phyloP scores from a whole-genome alignment of 2,888 invertebrate species.

The Amaurobius ferox region DNA sequence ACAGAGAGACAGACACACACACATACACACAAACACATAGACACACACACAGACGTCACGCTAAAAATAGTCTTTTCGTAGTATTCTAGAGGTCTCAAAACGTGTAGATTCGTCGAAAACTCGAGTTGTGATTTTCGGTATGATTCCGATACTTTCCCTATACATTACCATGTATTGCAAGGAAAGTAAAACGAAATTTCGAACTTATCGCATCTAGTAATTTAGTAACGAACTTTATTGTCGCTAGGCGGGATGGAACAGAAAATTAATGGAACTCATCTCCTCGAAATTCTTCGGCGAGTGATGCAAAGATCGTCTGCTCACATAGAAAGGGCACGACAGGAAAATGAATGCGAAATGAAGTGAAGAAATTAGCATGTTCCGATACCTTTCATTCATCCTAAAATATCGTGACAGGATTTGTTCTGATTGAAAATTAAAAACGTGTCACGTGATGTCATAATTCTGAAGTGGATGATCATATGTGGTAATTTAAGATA shows the following conservation, averaged over 20 bases:
- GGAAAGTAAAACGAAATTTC: too few relatives aligned
- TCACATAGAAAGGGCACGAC: background rate
- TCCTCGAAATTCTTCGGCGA: background rate
- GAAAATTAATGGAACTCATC: background rate
- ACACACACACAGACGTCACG: too few relatives aligned
- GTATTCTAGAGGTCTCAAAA: too few relatives aligned
- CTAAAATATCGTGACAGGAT: background rate
- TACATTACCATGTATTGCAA: too few relatives aligned
- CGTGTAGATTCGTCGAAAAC: too few relatives aligned
- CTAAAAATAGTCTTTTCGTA: too few relatives aligned
- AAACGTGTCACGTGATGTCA: conserved; percentile 11
- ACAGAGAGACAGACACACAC: too few relatives aligned
- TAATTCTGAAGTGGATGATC: background rate
- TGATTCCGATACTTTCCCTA: too few relatives aligned
- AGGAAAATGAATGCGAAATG: background rate
- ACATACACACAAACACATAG: too few relatives aligned
- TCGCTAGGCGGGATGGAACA: background rate
- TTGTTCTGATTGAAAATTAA: background rate
- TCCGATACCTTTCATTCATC: background rate
- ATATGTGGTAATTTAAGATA: background rate
- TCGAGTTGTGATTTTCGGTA: too few relatives aligned
- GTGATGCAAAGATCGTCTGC: background rate
- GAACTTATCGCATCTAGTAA: background rate
- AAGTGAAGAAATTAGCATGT: conserved; percentile 4
- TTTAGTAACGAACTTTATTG: background rate